A percentile compares a stretch with the other conserved stretches of the same genome.
Conservation (phyloP, 2,888 invertebrate genomes). For the Myathropa florea region DNA sequence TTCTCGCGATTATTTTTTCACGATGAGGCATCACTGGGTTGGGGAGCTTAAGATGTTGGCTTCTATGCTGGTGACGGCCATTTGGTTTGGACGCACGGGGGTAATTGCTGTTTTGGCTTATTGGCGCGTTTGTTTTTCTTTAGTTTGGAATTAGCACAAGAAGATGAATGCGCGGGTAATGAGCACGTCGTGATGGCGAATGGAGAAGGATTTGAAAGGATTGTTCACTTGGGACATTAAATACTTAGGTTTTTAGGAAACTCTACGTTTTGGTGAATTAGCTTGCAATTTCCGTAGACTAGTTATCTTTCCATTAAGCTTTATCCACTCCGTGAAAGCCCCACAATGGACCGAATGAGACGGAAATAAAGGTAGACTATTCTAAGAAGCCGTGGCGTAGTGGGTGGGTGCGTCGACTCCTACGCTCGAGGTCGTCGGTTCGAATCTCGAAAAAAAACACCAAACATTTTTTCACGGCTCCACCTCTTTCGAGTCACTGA, state of each 20-base stretch:
- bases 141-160: not conserved
- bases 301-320: too few relatives aligned
- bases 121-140: not conserved
- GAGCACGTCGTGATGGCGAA: not conserved
- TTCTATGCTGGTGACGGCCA: not conserved
- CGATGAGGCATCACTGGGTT: not conserved
- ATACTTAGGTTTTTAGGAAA: not conserved
- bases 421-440: too few relatives aligned
- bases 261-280: too few relatives aligned
- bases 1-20: not conserved
- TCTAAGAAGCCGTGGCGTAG: too few relatives aligned
- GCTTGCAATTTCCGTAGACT: too few relatives aligned
- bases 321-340: too few relatives aligned
- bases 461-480: too few relatives aligned
- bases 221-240: not conserved
- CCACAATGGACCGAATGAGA: too few relatives aligned
- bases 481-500: too few relatives aligned
- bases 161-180: not conserved
- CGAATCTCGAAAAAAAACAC: too few relatives aligned
- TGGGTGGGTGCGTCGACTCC: too few relatives aligned
- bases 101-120: slow-evolving; percentile 20
- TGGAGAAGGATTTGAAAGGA: not conserved
- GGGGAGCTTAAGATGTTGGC: not conserved
- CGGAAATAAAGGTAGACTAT: too few relatives aligned
- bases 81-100: not conserved